Evolutionary conservation across 1,140 invertebrate genomes (phyloP), one percentile per base, ranked within the genome.

Genomic region (Proctacanthus coquilletti): DNA sequence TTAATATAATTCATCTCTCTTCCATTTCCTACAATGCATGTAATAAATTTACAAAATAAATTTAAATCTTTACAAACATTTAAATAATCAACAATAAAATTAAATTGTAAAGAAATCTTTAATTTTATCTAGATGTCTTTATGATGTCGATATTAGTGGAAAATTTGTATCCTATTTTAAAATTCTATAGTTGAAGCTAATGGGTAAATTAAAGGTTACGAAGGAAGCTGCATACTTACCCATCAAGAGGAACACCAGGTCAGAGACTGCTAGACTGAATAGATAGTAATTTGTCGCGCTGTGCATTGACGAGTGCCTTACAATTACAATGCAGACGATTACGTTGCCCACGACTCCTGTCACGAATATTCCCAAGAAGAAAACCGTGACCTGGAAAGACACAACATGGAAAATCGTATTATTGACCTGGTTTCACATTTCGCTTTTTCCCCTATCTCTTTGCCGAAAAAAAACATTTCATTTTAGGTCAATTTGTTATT

Each of bases 251-350:
- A 83, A 66, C 23, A 72, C 69, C 6, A 86, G 54, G 57, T 85
- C 82, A 4, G 80, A 83, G 18, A 84, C 63, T 0, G 83, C 79
- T 47, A 85, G 58, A 55, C 77, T 92, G 62, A 95, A 91, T 43
- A 96, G 69, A 59, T 96, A 96, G 52, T 88, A 94, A 53, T 96
- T 95, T 0, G 83, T 87, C 0, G 83, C 77, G 1, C 79, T 83
- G 45, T 83, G 82, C 77, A 93, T 80, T 2, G 73, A 71, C 36
- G 75, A 67, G 52, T 92, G 87, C 36, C 74, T 72, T 3, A 80
- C 68, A 33, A 96, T 93, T 2, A 96, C 91, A 23, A 84, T 66
- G 51, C 89, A 94, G 6, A 92, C 91, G 1, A 76, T 71, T 17
- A 87, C 55, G 53, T 96, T 96, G 4, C 92, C 92, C 27, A 88